Base-by-base conservation (phyloP, 2,888 invertebrate species). In the Pheosia gnoma region DNA sequence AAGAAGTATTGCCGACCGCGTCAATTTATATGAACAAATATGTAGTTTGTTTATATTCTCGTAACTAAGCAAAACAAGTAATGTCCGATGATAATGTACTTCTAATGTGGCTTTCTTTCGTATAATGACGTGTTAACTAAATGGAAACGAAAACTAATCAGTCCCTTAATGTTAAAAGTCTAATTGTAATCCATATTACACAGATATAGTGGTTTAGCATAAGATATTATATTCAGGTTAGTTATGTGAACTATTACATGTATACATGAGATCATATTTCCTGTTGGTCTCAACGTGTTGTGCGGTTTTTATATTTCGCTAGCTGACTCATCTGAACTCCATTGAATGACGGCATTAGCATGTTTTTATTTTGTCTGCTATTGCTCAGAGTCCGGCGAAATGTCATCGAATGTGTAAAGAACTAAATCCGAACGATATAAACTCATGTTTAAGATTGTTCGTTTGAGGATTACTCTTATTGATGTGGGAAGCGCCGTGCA, bases 401-500 rank as follows among this genome's bases (percentile, higher is more conserved):
- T 66, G 65, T 63, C 62, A 66, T 68, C 61, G 65, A 65, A 70
- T 25, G 53, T 53, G 53, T 53, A 37, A 55, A 60, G 58, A 54
- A 36, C 13, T 39, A 13, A 2, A n/a, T n/a, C n/a, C 3, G 39
- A 13, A 51, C 25, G 25, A 25, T 25, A 25, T 25, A 6, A 11
- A 51, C 25, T 25, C 3, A 51, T 8, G 3, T 51, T 38, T 13
- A 39, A 55, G 13, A 11, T 10, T 37, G 10, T 39, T n/a, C 55
- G 55, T 39, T 37, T 55, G 55, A 13, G 39, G 53, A 53, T 38
- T 55, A 13, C 55, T n/a, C 55, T 55, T 39, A 55, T 55, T 55
- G 55, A 62, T 70, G 71, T 75, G 64, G 70, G 72, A 76, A 71
- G 67, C 73, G 66, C 61, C 75, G 78, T 79, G 74, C 78, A 65